Percentiles rank a stretch among this genome's conserved stretches.
These are phyloP conservation scores for Pygoscelis adeliae DNA, from an alignment of 2,113 vertebrate genomes.

Conservation along the genomic window DNA sequence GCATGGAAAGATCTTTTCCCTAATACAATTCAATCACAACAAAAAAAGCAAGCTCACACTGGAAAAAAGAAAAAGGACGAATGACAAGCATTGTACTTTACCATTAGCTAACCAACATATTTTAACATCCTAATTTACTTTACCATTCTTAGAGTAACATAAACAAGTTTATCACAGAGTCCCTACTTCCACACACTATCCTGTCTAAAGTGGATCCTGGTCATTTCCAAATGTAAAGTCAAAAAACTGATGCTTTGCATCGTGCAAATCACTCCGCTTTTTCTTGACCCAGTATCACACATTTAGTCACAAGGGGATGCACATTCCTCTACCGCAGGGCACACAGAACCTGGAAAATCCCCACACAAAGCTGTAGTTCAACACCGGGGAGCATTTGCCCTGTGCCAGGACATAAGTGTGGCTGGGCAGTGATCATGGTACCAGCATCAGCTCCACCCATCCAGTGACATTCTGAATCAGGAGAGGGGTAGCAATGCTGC, in stretches of 20 bases:
- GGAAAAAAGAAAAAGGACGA: background rate
- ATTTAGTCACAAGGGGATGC: background rate
- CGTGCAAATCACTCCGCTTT: background rate
- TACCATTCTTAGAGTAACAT: background rate
- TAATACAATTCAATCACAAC: background rate
- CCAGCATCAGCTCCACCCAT: background rate
- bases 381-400: background rate
- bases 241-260: fast-evolving
- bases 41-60: background rate
- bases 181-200: background rate
- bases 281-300: background rate
- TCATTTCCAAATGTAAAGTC: background rate
- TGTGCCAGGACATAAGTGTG: background rate
- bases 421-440: background rate
- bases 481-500: background rate
- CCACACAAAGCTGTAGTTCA: background rate
- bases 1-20: background rate
- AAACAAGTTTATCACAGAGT: background rate
- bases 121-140: background rate
- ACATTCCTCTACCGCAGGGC: background rate
- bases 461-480: background rate
- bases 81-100: background rate
- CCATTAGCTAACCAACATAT: background rate
- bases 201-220: background rate
- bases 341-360: background rate